Evolutionary conservation across 2,888 invertebrate species (phyloP).

Genomic region (Xestoiulus laeticollis): DNA sequence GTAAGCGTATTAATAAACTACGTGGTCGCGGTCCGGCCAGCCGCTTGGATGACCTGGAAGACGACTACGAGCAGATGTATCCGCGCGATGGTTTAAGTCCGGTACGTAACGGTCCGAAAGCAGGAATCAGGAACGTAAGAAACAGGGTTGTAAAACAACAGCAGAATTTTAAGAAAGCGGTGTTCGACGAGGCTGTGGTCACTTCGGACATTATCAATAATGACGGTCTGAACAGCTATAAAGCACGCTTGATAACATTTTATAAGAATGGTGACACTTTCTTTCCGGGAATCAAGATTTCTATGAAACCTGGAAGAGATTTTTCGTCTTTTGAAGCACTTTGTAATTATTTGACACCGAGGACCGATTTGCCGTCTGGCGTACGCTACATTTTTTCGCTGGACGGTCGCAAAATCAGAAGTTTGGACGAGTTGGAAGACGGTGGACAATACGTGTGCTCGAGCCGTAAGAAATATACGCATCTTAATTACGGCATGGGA

Average conservation of each 20-base stretch:
- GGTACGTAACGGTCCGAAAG: conserved; percentile 43
- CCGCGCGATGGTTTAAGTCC: conserved; percentile 31
- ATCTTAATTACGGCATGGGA: conserved; percentile 68
- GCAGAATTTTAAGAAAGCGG: neutral
- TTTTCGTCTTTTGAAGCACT: conserved; percentile 85
- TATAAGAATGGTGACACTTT: conserved; percentile 94
- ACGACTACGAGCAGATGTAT: conserved; percentile 18
- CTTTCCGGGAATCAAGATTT: conserved; percentile 86
- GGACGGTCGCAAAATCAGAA: conserved; percentile 86
- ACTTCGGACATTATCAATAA: conserved; percentile 64
- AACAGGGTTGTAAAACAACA: neutral
- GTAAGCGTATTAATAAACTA: neutral
- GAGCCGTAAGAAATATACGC: conserved; percentile 86
- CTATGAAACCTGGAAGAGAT: conserved; percentile 88
- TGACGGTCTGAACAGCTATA: conserved; percentile 74
- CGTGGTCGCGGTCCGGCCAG: conserved; percentile 33
- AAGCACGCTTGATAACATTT: conserved; percentile 78
- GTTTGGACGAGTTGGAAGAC: conserved; percentile 85
- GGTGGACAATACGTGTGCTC: conserved; percentile 94
- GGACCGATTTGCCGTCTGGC: conserved; percentile 86
- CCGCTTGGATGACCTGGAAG: neutral
- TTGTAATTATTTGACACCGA: conserved; percentile 84
- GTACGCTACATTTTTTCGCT: conserved; percentile 91
- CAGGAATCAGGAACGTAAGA: neutral
- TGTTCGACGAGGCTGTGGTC: conserved; percentile 25